Evolutionary conservation across 1,140 invertebrate genomes (phyloP).

Genomic region (Drosophila pandora): DNA sequence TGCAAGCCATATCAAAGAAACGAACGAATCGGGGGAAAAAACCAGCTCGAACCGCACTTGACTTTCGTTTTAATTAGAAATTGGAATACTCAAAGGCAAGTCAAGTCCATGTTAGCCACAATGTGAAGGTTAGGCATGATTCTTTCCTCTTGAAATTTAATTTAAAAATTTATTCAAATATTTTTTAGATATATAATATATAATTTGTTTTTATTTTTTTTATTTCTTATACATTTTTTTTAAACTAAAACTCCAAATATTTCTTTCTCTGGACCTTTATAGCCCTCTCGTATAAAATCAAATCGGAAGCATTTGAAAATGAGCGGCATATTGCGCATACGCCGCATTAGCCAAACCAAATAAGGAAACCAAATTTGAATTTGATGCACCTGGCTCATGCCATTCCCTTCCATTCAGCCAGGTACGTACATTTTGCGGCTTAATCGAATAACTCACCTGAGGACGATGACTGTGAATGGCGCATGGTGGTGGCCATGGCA

Average conservation of each 20-base stretch:
- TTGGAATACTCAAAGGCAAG: constrained; percentile 21
- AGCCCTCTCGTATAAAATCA: background rate
- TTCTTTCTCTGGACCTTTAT: background rate
- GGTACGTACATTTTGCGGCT: background rate
- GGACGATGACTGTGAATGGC: constrained; percentile 83
- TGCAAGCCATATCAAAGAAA: constrained; percentile 29
- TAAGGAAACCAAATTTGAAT: constrained; percentile 45
- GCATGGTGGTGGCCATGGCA: constrained; percentile 84
- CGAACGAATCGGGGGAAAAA: constrained; percentile 10
- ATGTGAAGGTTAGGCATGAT: constrained; percentile 25
- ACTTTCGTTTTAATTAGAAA: constrained; percentile 56
- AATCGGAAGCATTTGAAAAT: constrained; percentile 49
- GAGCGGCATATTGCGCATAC: constrained; percentile 62
- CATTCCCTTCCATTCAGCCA: background rate
- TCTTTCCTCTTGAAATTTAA: background rate
- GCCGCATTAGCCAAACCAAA: constrained; percentile 39
- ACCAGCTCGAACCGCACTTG: constrained; percentile 36
- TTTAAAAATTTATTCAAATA: background rate
- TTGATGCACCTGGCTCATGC: constrained; percentile 43
- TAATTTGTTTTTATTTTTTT: too few relatives aligned
- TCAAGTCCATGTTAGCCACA: background rate
- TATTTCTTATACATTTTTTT: too few relatives aligned
- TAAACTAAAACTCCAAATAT: background rate
- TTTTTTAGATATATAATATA: too few relatives aligned
- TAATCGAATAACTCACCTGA: constrained; percentile 79